phyloP scores from a whole-genome alignment of 2,888 invertebrate genomes.

The Falcaria lacertinaria region DNA sequence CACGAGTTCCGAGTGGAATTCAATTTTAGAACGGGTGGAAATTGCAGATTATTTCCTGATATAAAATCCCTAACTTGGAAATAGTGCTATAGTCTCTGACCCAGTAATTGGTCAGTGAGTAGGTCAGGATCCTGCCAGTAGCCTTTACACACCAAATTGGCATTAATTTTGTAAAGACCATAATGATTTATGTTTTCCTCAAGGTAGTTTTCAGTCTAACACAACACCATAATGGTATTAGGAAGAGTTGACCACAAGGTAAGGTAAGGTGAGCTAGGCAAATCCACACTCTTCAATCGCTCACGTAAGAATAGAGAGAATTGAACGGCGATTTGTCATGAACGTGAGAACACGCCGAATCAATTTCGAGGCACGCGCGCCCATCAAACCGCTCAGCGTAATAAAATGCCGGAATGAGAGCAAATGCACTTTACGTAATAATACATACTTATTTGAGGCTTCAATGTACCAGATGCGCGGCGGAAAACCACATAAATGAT shows the following conservation, averaged over 20 bases:
- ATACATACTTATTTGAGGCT: slow-evolving; percentile 1
- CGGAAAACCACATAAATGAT: not conserved
- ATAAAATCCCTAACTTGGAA: no score
- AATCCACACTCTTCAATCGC: slow-evolving; percentile 29
- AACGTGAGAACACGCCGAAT: slow-evolving; percentile 56
- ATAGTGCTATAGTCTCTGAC: no score
- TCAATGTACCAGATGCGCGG: not conserved
- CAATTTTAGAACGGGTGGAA: no score
- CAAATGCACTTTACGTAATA: slow-evolving; percentile 20
- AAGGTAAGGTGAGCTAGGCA: slow-evolving; percentile 19
- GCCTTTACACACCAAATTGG: no score
- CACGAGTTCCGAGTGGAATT: no score
- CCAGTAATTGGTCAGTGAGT: no score
- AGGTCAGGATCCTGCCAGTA: no score
- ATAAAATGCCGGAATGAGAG: slow-evolving; percentile 41
- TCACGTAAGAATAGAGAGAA: slow-evolving; percentile 32
- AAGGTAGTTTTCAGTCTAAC: no score
- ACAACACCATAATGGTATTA: no score
- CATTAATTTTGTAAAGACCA: no score
- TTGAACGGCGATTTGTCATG: slow-evolving; percentile 53
- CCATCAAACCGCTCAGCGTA: slow-evolving; percentile 37
- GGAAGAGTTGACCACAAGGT: slow-evolving; percentile 4
- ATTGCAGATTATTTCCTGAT: no score
- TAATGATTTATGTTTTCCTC: no score
- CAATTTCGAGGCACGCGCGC: slow-evolving; percentile 58